Base-by-base conservation (phyloP, 2,797 vertebrate genomes). In the Muraenolepis orangiensis region DNA sequence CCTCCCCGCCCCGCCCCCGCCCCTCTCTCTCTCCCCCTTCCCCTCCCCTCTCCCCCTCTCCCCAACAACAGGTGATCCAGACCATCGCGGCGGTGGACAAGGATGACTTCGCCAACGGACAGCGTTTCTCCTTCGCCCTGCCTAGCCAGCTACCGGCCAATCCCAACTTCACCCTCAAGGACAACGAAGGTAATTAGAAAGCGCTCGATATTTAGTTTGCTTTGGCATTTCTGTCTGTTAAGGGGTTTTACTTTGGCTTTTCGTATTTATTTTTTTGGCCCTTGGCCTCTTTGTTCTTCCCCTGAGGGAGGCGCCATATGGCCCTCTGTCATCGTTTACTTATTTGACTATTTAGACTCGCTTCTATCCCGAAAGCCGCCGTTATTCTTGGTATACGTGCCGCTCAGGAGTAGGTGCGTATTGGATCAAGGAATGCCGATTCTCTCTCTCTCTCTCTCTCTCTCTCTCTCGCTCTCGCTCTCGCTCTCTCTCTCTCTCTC, bases 131-230 rank as follows among this genome's bases (percentile, higher is more conserved):
- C 81, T 99, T 96, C 82, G 95, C 95, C 74, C 84, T 97, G 74
- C 94, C 95, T 6, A 94, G 92, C 81, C 93, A 86, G 38, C 89
- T 95, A 69, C 89, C 95, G 10, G 81, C 94, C 84, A 99, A 99
- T 89, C 97, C 96, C 86, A 99, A 99, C 93, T 99, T 99, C 90
- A 97, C 97, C 72, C 88, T 99, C 74, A 97, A 95, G 92, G 96
- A 99, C 91, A 99, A 99, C 80, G 95, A 97, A 98, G 98, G 98
- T 99, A 96, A 94, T 91, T 82, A 82, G 46, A 6, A 67, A 78
- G 68, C 20, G 64, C 79, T 86, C 81, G 26, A 81, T 82, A 34
- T 32, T 11, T 86, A n/a, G 72, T 82, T 88, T 89, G 85, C n/a
- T 88, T 87, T 88, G 85, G 86, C 84, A 85, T 84, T 87, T 76